Percentiles rank a stretch among this genome's conserved stretches.
phyloP scores from a whole-genome alignment of 2,797 vertebrate species.

The Staurois parvus region DNA sequence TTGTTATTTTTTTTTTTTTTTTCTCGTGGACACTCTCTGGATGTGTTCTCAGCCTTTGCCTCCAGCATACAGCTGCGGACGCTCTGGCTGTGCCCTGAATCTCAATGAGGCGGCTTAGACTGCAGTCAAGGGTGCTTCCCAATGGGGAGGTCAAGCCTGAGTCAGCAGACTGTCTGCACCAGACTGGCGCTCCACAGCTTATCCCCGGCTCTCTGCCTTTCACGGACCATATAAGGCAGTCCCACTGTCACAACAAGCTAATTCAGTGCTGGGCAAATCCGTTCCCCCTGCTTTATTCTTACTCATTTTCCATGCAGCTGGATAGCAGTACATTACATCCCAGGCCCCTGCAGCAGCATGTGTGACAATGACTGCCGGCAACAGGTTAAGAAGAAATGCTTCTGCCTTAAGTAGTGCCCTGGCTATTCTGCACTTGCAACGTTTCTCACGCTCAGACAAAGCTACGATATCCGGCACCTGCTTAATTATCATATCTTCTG shows the following conservation, averaged over 20 bases:
- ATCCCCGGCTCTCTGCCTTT: conserved; percentile 58
- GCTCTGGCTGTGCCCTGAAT: conserved; percentile 82
- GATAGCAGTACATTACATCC: conserved; percentile 65
- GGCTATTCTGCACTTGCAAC: conserved; percentile 71
- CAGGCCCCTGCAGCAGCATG: conserved; percentile 61
- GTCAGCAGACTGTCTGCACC: conserved; percentile 64
- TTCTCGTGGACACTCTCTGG: conserved; percentile 76
- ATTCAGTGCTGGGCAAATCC: conserved; percentile 67
- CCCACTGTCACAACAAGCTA: conserved; percentile 54
- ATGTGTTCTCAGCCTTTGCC: conserved; percentile 78
- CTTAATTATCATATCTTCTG: conserved; percentile 89
- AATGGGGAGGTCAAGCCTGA: conserved; percentile 76
- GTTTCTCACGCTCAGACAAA: conserved; percentile 91
- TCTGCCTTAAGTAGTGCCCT: conserved; percentile 70
- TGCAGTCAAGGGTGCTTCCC: conserved; percentile 71
- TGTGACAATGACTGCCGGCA: conserved; percentile 70
- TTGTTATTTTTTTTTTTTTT: conserved; percentile 79
- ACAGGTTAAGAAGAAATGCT: conserved; percentile 81
- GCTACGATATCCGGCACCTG: conserved; percentile 86
- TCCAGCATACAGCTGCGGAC: conserved; percentile 87
- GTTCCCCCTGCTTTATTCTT: conserved; percentile 59
- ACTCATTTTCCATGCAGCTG: conserved; percentile 74
- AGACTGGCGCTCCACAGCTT: conserved; percentile 50
- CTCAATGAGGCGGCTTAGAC: conserved; percentile 81
- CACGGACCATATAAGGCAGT: conserved; percentile 66